phyloP scores from a whole-genome alignment of 2,888 invertebrate genomes.

The Sphaerophoria taeniata region DNA sequence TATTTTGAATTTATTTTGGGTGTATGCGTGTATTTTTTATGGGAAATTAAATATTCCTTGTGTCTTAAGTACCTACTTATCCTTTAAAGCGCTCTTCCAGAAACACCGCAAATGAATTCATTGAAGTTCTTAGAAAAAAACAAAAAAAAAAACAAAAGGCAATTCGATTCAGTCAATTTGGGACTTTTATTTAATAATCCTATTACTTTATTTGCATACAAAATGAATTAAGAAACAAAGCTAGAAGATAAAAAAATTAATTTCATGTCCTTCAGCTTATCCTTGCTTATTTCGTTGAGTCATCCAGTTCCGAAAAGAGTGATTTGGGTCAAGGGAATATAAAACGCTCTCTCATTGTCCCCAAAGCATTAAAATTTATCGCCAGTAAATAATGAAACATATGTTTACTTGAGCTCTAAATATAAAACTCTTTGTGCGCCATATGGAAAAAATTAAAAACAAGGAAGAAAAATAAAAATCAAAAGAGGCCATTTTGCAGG shows the following conservation, averaged over 20 bases:
- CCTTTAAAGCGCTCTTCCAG: background rate
- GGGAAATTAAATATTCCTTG: conserved; percentile 17
- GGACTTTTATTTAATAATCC: conserved; percentile 37
- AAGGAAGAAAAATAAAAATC: conserved; percentile 18
- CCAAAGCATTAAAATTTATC: conserved; percentile 63
- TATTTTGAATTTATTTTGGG: background rate
- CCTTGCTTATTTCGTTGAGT: conserved; percentile 34
- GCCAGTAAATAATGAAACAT: conserved; percentile 65
- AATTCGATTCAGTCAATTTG: conserved; percentile 32
- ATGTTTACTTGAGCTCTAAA: conserved; percentile 2
- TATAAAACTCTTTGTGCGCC: background rate
- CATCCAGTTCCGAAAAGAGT: conserved; percentile 26
- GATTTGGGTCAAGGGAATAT: conserved; percentile 70
- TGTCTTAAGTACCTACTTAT: conserved; percentile 1
- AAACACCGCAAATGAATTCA: background rate
- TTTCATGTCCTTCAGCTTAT: conserved; percentile 19
- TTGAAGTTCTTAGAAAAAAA: background rate
- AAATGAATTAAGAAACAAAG: conserved; percentile 8
- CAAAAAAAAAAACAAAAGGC: background rate
- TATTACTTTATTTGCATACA: conserved; percentile 56
- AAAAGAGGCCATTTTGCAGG: conserved; percentile 26
- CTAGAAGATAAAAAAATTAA: conserved; percentile 24
- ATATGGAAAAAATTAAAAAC: conserved; percentile 12
- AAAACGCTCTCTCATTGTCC: conserved; percentile 41
- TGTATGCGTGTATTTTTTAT: background rate